Percentiles rank a stretch among this genome's conserved stretches.
Conservation (phyloP, 2,113 vertebrate genomes). For the Boleophthalmus pectinirostris region DNA sequence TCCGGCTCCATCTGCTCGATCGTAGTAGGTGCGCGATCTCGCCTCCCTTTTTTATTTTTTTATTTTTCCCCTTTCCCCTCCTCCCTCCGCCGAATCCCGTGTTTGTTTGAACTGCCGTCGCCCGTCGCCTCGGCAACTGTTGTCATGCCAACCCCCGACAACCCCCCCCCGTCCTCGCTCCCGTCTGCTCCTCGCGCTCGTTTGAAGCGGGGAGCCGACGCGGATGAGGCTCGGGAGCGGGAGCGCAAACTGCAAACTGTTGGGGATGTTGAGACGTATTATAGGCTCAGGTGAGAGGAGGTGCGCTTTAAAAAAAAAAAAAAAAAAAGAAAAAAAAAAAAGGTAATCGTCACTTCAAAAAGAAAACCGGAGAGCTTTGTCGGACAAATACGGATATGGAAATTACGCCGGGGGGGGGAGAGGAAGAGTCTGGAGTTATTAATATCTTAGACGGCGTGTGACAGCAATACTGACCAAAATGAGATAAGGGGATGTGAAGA, state of each 20-base stretch:
- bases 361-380: neutral
- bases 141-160: constrained; percentile 69
- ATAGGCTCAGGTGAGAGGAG: constrained; percentile 35
- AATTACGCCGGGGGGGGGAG: neutral
- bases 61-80: no score
- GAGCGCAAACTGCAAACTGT: no score
- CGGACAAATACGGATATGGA: neutral
- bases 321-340: no score
- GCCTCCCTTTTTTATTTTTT: constrained; percentile 19
- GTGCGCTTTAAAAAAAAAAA: constrained; percentile 13
- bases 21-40: constrained; percentile 36
- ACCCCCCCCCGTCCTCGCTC: constrained; percentile 33
- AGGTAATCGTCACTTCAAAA: neutral
- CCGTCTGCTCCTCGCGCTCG: constrained; percentile 20
- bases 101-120: constrained; percentile 75
- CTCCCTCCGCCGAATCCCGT: constrained; percentile 56
- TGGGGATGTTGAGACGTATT: neutral
- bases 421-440: neutral
- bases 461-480: constrained; percentile 1
- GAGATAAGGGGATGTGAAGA: neutral
- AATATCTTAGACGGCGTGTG: constrained; percentile 6
- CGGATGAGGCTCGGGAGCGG: constrained; percentile 54
- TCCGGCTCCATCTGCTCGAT: constrained; percentile 33
- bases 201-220: constrained; percentile 67
- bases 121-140: constrained; percentile 73